Evolutionary conservation across 2,797 vertebrate species (phyloP).

Genomic region (Megaceryle alcyon): DNA sequence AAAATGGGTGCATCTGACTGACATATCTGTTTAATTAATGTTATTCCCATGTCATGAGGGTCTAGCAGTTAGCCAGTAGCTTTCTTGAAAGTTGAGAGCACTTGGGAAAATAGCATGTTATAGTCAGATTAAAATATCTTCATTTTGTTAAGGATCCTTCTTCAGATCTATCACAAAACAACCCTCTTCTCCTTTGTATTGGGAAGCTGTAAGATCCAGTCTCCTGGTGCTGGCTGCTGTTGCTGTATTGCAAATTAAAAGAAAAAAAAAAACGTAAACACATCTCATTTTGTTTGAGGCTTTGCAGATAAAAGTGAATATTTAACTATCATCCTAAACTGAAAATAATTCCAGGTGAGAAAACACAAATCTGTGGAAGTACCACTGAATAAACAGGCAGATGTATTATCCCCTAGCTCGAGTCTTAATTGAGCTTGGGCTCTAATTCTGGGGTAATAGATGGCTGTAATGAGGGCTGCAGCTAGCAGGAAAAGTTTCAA

Average conservation of each 20-base stretch:
- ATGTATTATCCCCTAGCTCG: not conserved
- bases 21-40: not conserved
- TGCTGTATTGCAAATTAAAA: not conserved
- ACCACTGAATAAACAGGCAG: not conserved
- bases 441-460: not conserved
- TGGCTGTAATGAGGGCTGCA: not conserved
- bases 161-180: not conserved
- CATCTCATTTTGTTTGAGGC: not conserved
- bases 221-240: not conserved
- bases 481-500: not conserved
- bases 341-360: not conserved
- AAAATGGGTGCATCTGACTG: not conserved
- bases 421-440: not conserved
- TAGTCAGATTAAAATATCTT: not conserved
- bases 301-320: not conserved
- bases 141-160: not conserved
- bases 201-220: not conserved
- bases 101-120: not conserved
- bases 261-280: not conserved
- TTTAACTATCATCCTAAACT: not conserved
- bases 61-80: not conserved
- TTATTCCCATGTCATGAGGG: not conserved
- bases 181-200: not conserved
- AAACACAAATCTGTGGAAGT: not conserved
- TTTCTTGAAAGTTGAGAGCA: not conserved